Evolutionary conservation across 2,888 invertebrate species (phyloP), one percentile per base, ranked within the genome.

Genomic region (Chrysotoxum bicinctum): DNA sequence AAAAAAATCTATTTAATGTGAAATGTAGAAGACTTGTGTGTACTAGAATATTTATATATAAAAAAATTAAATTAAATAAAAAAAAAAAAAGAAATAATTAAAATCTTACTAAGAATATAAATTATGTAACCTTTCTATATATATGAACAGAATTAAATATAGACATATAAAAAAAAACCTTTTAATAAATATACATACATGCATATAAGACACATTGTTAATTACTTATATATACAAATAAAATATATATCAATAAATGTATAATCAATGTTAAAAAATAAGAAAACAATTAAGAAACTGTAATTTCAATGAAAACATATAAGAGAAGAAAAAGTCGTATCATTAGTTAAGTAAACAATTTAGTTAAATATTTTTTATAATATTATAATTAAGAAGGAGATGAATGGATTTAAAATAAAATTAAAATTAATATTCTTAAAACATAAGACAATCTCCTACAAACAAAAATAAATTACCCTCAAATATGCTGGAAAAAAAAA

Each of bases 211-310:
- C 80, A 70, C 69, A 48, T 68, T 80, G 81, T 85, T 81, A 85
- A 76, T 81, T 76, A 81, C 56, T 84, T 75, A 75, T 56, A 77
- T 43, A 43, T 76, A 45, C 62, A 77, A 45, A 19, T 23, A 32
- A 30, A 54, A 58, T 30, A 75, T 66, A 88, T 89, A 84, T 85
- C 35, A 74, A 69, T 77, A 66, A 74, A 88, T 89, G 87, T 89
- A 87, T 88, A 89, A 76, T 89, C 89, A 87, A 88, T 89, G 89
- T 89, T 89, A 82, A 87, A 87, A 82, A 86, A 89, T 88, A 87
- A 89, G 88, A 89, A 88, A 88, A 83, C 80, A 88, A 88, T 89
- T 88, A 89, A 91, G 91, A 91, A 91, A 91, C 91, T 92, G 91
- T 91, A 91, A 91, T 91, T 91, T 91, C 92, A 92, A 90, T 89